Base-by-base conservation (phyloP, 2,888 invertebrate species). In the Cataglyphis altisquamis region DNA sequence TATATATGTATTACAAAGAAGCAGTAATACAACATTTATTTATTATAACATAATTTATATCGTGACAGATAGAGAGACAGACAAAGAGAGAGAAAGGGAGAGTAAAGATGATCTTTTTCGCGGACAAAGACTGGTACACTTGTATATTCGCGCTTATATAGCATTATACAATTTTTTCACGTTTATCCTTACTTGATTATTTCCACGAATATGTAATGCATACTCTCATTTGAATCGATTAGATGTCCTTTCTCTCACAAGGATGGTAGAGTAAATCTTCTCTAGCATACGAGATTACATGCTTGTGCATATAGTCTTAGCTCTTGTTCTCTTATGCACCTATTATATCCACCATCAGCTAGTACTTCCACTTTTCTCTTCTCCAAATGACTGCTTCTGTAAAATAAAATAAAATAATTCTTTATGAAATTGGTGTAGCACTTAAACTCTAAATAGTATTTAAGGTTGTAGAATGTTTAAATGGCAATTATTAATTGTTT, bases 11-110 rank as follows among this genome's bases (percentile, higher is more conserved):
- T 93, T 93, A 93, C 93, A 94, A 94, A 92, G 92, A 94, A 94
- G 94, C 93, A 92, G 93, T 94, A 94, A 94, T 93, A 94, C 93
- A 93, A 94, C 93, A 93, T 92, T 94, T 90, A 93, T 93, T 92
- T 93, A 92, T 92, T 87, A 90, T 94, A 94, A 93, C 92, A 90
- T 93, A 94, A 93, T 92, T 91, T 92, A 91, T 91, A 88, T 89
- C 55, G 63, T 73, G 57, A 72, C 81, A 89, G 84, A 86, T 83
- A 84, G 84, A 87, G 86, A 84, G 78, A 67, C 82, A 77, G 63
- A 80, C 48, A 68, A 55, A 72, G 55, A 52, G 52, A 52, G 52
- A 84, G 81, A 82, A 67, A 68, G 64, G 67, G 52, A 84, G 81
- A 83, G 74, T 36, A 48, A 80, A 74, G 84, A 89, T 89, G 84